A percentile compares a stretch with the other conserved stretches of the same genome.
These are phyloP conservation scores for Gerris buenoi DNA, from an alignment of 1,140 invertebrate genomes.

Conservation along the genomic window DNA sequence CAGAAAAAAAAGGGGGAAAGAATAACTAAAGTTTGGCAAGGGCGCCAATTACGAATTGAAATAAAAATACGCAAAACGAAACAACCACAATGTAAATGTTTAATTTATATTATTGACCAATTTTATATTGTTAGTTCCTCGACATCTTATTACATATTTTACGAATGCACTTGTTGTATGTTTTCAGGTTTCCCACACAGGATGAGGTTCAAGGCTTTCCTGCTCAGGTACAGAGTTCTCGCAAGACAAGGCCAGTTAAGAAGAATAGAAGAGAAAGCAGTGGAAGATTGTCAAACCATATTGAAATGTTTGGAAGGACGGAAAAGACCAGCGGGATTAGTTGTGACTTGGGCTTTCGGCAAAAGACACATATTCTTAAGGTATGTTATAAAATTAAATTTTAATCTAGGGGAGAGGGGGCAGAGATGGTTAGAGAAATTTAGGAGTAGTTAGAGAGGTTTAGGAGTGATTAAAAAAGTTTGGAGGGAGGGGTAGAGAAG, in stretches of 20 bases:
- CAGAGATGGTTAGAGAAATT: too few relatives aligned
- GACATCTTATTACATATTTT: neutral
- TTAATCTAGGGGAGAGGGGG: too few relatives aligned
- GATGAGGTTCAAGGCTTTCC: constrained; percentile 90
- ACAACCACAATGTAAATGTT: neutral
- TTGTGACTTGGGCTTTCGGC: constrained; percentile 68
- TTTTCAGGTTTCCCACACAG: constrained; percentile 68
- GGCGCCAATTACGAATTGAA: too few relatives aligned
- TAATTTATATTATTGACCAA: neutral
- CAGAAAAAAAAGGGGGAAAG: too few relatives aligned
- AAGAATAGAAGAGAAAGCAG: constrained; percentile 60
- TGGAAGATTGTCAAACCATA: constrained; percentile 64
- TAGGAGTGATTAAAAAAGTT: too few relatives aligned
- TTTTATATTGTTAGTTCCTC: neutral
- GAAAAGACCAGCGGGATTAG: constrained; percentile 19
- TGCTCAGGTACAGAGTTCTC: constrained; percentile 63
- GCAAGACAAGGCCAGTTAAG: constrained; percentile 58
- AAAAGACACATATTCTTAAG: constrained; percentile 80
- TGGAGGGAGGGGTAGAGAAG: too few relatives aligned
- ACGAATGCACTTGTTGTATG: neutral
- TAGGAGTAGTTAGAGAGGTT: too few relatives aligned
- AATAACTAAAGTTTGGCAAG: too few relatives aligned
- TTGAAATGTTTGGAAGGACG: constrained; percentile 40
- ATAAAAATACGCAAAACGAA: too few relatives aligned
- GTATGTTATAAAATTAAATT: too few relatives aligned